Conservation (phyloP, 1,140 invertebrate genomes). For the Papilio dardanus region DNA sequence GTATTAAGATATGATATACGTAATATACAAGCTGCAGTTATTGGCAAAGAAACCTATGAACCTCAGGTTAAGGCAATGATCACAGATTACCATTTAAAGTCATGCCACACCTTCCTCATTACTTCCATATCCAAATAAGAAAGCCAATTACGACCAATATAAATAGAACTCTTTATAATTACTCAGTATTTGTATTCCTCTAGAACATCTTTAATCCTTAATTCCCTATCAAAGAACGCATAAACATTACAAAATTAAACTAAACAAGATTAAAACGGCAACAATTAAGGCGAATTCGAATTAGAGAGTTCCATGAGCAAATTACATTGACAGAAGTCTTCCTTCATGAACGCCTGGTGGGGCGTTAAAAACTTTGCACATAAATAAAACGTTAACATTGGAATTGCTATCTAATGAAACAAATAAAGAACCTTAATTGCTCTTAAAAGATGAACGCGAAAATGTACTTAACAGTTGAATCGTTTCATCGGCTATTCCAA, state of each 20-base stretch:
- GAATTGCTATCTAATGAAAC: constrained; percentile 60
- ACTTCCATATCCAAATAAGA: neutral
- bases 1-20: neutral
- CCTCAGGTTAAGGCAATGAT: neutral
- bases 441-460: constrained; percentile 54
- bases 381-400: constrained; percentile 54
- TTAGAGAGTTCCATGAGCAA: constrained; percentile 7
- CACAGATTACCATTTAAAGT: neutral
- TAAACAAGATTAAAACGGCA: neutral
- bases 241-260: neutral
- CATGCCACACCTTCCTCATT: neutral
- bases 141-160: neutral
- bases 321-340: constrained; percentile 34
- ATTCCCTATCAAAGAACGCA: neutral
- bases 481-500: constrained; percentile 38
- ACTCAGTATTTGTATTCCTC: neutral
- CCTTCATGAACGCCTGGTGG: neutral
- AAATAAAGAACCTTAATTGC: constrained; percentile 63
- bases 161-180: neutral
- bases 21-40: too few species aligned
- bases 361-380: constrained; percentile 47
- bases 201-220: neutral
- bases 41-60: too few species aligned
- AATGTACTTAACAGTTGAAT: constrained; percentile 40
- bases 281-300: constrained; percentile 10